phyloP scores from a whole-genome alignment of 2,113 vertebrate species.

The Tragelaphus strepsiceros region DNA sequence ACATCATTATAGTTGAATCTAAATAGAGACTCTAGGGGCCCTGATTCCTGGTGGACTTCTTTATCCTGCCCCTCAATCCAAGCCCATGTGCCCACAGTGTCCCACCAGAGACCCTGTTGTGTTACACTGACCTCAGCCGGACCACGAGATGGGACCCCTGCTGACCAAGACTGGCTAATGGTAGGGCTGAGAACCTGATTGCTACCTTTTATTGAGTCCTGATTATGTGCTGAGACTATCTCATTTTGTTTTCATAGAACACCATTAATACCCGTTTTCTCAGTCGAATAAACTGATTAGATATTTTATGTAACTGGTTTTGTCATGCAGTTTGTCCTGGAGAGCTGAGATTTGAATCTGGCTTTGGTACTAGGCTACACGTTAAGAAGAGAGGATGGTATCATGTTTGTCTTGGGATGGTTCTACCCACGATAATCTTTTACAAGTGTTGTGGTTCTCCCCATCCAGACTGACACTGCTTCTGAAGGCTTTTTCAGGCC shows the following conservation, averaged over 20 bases:
- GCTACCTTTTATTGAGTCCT: not conserved
- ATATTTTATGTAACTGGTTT: not conserved
- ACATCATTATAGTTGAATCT: accelerated
- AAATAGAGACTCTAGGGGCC: accelerated
- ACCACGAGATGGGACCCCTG: not conserved
- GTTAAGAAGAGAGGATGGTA: not conserved
- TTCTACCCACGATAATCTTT: not conserved
- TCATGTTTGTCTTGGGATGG: not conserved
- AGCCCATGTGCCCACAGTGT: not conserved
- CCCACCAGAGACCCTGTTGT: accelerated
- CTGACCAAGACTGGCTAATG: not conserved
- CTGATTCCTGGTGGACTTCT: too few relatives aligned
- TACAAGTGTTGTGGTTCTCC: not conserved
- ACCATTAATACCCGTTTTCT: not conserved
- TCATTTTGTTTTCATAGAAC: not conserved
- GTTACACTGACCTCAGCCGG: not conserved
- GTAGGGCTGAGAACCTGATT: not conserved
- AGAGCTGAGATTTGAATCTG: not conserved
- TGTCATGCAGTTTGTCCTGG: too few relatives aligned
- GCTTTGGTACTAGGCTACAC: not conserved
- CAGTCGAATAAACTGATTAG: not conserved
- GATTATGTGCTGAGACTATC: not conserved
- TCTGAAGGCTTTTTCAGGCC: not conserved
- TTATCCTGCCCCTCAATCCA: not conserved
- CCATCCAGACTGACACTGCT: not conserved